Evolutionary conservation across 2,888 invertebrate genomes (phyloP).

Genomic region (Latrodectus elegans): DNA sequence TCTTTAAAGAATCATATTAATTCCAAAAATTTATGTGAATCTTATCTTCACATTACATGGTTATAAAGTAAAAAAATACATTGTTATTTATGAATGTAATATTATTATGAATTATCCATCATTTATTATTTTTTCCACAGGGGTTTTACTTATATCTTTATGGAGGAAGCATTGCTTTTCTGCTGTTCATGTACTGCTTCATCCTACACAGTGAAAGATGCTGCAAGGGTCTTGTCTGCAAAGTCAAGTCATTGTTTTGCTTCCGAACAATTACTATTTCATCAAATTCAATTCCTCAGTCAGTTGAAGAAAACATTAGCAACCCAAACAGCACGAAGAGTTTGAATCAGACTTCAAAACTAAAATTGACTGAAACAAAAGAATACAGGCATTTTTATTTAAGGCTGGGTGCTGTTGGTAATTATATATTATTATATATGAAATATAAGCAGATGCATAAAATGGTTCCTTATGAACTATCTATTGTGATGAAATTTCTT

Average conservation of each 20-base stretch:
- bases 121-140: slow-evolving; percentile 75
- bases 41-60: no score
- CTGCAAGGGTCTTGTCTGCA: slow-evolving; percentile 3
- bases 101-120: no score
- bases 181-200: slow-evolving; percentile 84
- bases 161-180: slow-evolving; percentile 88
- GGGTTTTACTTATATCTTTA: slow-evolving; percentile 92
- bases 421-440: slow-evolving; percentile 68
- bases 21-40: no score
- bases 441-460: no score
- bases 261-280: background rate
- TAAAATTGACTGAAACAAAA: slow-evolving; percentile 71
- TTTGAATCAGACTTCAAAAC: background rate
- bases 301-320: slow-evolving; percentile 9
- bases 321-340: slow-evolving; percentile 28
- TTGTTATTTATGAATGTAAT: no score
- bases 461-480: no score
- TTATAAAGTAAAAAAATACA: no score
- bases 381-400: slow-evolving; percentile 94
- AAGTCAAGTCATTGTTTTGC: slow-evolving; percentile 4
- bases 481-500: no score
- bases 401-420: slow-evolving; percentile 93
- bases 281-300: slow-evolving; percentile 13
- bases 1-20: no score
- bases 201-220: slow-evolving; percentile 69